Evolutionary conservation across 2,113 vertebrate species (phyloP).

Genomic region (Ginglymostoma cirratum): DNA sequence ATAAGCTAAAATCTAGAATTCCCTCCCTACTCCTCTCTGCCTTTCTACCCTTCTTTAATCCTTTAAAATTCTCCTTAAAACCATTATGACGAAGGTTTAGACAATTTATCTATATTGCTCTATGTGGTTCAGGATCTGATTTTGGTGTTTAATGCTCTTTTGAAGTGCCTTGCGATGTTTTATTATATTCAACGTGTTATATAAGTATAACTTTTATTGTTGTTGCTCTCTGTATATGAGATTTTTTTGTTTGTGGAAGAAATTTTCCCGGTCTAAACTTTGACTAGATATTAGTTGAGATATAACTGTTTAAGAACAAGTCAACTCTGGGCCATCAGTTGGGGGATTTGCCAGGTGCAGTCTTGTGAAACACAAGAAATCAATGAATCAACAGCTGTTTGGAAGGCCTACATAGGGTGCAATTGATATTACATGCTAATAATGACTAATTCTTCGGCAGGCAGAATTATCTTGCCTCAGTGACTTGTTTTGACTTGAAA

Average conservation of each 20-base stretch:
- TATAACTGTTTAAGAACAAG: not conserved
- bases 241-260: not conserved
- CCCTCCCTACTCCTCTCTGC: no score
- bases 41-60: no score
- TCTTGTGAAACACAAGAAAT: slow-evolving; percentile 49
- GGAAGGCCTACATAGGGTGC: slow-evolving; percentile 46
- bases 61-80: no score
- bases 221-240: not conserved
- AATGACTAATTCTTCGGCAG: slow-evolving; percentile 56
- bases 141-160: no score
- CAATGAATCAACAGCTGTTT: slow-evolving; percentile 50
- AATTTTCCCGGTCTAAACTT: not conserved
- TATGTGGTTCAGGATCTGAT: no score
- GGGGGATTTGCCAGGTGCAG: slow-evolving; percentile 44
- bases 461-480: slow-evolving; percentile 55
- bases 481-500: slow-evolving; percentile 59
- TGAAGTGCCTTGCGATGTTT: no score
- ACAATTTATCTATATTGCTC: no score
- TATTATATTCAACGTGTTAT: no score
- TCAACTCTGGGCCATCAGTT: slow-evolving; percentile 42
- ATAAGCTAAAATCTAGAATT: not conserved
- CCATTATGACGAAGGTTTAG: no score
- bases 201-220: no score
- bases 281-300: not conserved
- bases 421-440: slow-evolving; percentile 52